phyloP scores from a whole-genome alignment of 2,797 vertebrate species.

The Poecile montanus region DNA sequence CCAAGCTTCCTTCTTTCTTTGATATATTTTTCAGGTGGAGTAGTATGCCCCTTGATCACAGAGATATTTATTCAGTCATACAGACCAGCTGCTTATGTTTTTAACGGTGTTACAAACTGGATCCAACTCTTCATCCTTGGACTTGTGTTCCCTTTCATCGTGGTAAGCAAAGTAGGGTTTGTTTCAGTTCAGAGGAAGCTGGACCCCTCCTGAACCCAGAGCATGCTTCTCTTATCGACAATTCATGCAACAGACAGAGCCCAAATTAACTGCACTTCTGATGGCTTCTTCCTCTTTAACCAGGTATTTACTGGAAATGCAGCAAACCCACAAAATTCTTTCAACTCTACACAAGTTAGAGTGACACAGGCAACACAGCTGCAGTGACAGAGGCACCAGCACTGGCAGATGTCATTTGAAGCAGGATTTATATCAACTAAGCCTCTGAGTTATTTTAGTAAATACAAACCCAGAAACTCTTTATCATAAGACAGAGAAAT shows the following conservation, averaged over 20 bases:
- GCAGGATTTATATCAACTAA: not conserved
- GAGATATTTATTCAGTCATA: slow-evolving; percentile 83
- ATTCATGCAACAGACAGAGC: not conserved
- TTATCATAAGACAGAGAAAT: not conserved
- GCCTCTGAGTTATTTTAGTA: not conserved
- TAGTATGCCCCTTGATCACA: slow-evolving; percentile 71
- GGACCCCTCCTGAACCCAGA: not conserved
- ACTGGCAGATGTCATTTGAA: not conserved
- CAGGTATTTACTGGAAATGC: not conserved
- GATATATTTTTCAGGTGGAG: slow-evolving; percentile 71
- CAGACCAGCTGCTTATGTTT: slow-evolving; percentile 77
- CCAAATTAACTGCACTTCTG: not conserved
- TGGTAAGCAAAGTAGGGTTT: slow-evolving; percentile 73
- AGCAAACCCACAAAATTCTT: not conserved
- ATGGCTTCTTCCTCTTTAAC: not conserved
- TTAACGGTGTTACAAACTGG: slow-evolving; percentile 78
- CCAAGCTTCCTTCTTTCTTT: not conserved
- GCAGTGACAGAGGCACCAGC: not conserved
- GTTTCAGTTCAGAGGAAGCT: not conserved
- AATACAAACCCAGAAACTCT: not conserved
- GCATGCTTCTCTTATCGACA: not conserved
- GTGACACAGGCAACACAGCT: not conserved
- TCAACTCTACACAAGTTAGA: not conserved
- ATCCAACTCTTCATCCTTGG: slow-evolving; percentile 78
- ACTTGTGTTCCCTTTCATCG: slow-evolving; percentile 82